phyloP scores from a whole-genome alignment of 2,888 invertebrate species.

The Tholera decimalis region DNA sequence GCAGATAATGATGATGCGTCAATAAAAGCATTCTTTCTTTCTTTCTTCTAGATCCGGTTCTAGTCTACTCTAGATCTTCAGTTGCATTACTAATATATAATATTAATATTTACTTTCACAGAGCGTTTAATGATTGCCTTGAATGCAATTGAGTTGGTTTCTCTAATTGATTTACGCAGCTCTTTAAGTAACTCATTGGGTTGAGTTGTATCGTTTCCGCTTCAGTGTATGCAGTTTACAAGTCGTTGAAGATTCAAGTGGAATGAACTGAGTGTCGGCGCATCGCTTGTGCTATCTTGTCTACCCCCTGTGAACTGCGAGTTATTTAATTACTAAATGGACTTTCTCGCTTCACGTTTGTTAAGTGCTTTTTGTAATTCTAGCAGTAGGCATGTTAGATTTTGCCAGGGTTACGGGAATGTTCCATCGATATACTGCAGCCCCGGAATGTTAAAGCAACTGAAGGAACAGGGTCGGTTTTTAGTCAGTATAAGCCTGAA shows the following conservation, averaged over 20 bases:
- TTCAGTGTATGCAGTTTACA: conserved; percentile 30
- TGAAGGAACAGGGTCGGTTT: too few relatives aligned
- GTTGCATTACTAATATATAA: too few relatives aligned
- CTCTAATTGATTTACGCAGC: conserved; percentile 25
- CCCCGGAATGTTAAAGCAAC: too few relatives aligned
- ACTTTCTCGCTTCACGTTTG: conserved; percentile 3
- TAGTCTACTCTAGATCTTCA: not conserved
- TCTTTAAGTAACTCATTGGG: not conserved
- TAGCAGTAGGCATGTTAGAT: too few relatives aligned
- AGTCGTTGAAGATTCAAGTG: conserved; percentile 8
- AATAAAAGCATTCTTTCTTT: too few relatives aligned
- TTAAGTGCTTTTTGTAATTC: conserved; percentile 16
- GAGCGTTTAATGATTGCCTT: not conserved
- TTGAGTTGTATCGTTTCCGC: not conserved
- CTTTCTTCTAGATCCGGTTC: too few relatives aligned
- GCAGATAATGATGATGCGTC: too few relatives aligned
- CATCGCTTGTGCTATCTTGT: conserved; percentile 16
- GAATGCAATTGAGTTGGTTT: conserved; percentile 1
- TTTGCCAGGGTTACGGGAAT: too few relatives aligned
- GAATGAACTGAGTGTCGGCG: conserved; percentile 3
- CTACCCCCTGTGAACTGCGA: not conserved
- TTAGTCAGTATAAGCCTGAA: too few relatives aligned
- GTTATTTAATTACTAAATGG: conserved; percentile 20
- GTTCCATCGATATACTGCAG: too few relatives aligned
- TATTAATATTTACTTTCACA: conserved; percentile 1